Base-by-base conservation (phyloP, 1,140 invertebrate genomes). In the Eumaeus atala region DNA sequence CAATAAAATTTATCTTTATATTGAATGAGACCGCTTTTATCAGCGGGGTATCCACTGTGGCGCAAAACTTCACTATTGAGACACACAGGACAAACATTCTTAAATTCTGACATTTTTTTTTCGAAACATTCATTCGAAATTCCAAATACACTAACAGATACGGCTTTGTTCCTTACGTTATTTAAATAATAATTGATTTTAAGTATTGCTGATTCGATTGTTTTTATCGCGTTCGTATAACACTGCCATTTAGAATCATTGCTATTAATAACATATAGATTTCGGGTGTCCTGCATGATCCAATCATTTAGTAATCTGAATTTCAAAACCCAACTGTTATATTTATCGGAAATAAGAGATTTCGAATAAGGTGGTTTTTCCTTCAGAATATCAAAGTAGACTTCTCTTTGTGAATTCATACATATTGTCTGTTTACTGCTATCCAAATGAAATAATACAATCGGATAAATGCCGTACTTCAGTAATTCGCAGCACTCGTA, bases 1-100 rank as follows among this genome's bases (percentile, higher is more conserved):
- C 90, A 92, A 54, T 91, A 91, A 64, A 89, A 90, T 42, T 73
- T 56, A 10, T 81, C 66, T 40, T 75, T 70, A 56, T 82, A 91
- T 56, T 90, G 88, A 3, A 91, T 70, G 35, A 91, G 55, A 5
- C 90, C 90, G 17, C 72, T 83, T 62, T 87, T 84, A 72, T 89
- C 82, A 0, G 86, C 74, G 4, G 84, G 87, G 17, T 66, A 69
- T 3, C 74, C 78, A 14, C 80, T 87, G 35, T 74, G 74, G 8
- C 56, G 75, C 35, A 89, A 64, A 17, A 58, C 58, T 53, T 88
- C 84, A 3, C 84, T 72, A 48, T 64, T 64, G 14, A 90, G 66
- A 73, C 91, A 92, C 40, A 84, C 56, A 0, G 90, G 90, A 64
- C 91, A 91, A 54, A 88, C 83, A 53, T 86, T 77, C 68, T 87